Evolutionary conservation across 2,888 invertebrate species (phyloP), one percentile per base, ranked within the genome.

Genomic region (Drosophila nigricruria): DNA sequence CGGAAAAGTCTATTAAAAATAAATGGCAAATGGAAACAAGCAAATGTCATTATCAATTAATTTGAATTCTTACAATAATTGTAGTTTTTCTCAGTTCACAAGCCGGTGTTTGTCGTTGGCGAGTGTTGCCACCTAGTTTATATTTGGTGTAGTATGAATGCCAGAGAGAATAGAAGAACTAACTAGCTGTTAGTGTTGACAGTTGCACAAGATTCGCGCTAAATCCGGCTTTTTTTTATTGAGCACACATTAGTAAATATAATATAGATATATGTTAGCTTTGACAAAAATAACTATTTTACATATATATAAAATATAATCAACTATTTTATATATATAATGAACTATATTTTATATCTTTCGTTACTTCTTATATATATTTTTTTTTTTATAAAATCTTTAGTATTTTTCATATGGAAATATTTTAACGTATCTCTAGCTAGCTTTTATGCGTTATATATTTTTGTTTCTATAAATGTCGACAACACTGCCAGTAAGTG

Each of bases 21-120:
- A 32, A 23, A 56, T 38, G 12, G 6, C n/a, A 47, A 38, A 18
- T 25, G 25, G n/a, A 38, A 25, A 12, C 38, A 25, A 38, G 5
- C 5, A 25, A 25, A 53, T 58, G 32, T 50, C 32, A 59, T 53
- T 64, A 20, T 12, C 25, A 32, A 9, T 34, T 36, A n/a, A 16
- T 45, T 49, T 9, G 30, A 27, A 32, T 12, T 16, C 16, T 20
- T 0, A 30, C 1, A 36, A 30, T 12, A 45, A 20, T 34, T 14
- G 6, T 34, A 32, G 6, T 25, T 23, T 23, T n/a, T 0, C 56
- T n/a, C 10, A 34, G 16, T 23, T 57, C 5, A n/a, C n/a, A n/a
- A 57, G 25, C 16, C 32, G n/a, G 2, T n/a, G 32, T 43, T 56
- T 30, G 16, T 10, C 5, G 9, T 9, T 56, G 9, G 3, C 16